Base-by-base conservation (phyloP, 2,113 vertebrate genomes). In the Brienomyrus longianalis region DNA sequence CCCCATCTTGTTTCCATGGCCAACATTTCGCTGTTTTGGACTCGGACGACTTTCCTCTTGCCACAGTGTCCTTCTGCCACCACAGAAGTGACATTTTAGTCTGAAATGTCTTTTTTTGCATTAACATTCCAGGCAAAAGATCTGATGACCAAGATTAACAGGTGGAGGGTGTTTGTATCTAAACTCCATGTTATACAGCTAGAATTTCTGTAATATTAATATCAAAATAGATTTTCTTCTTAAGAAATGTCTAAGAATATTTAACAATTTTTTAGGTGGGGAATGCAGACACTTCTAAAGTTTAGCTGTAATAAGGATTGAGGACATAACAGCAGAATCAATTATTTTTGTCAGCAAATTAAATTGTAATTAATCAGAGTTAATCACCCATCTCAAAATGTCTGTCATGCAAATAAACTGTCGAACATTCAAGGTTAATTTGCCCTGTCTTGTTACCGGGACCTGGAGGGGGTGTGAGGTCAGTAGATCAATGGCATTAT, bases 231-330 rank as follows among this genome's bases (percentile, higher is more conserved):
- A 19, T 10, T 23, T 84, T 84, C 17, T 21, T 13, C 77, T 43
- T 19, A 3, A 45, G 35, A 17, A 35, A 87, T 39, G 27, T 87
- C 23, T 54, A 39, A 39, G 31, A 43, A 31, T 31, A 21, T 88
- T 48, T 50, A 47, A 48, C 47, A 23, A 54, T 89, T 89, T 51
- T 80, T 83, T 52, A 48, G 15, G 27, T 9, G 88, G n/a, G 50
- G 51, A 21, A 51, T 86, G n/a, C 10, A n/a, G 13, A 45, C 27
- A 56, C 85, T 88, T 31, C 31, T 47, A 2, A 89, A 89, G 35
- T 89, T 51, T 27, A 15, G 86, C 87, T 93, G 91, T 94, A 93
- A 94, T 93, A 91, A 93, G 92, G 92, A 93, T 91, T 86, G 88
- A 92, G 94, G 88, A 92, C 91, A 88, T 90, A 91, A 92, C 91